phyloP scores from a whole-genome alignment of 1,140 invertebrate genomes.

The Sinella curviseta region DNA sequence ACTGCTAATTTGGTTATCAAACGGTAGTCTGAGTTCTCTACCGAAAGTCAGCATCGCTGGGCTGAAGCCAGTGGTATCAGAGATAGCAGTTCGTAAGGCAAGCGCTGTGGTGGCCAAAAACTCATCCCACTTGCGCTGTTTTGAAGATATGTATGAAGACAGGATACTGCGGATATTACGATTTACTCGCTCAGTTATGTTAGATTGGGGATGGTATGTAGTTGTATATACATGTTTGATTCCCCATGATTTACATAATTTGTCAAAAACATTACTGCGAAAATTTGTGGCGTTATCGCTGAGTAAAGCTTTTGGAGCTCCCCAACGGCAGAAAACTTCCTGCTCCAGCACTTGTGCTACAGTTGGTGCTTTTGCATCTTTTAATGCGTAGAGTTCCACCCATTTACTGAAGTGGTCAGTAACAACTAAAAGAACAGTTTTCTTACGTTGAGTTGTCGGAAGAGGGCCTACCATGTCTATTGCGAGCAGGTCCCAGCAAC shows the following conservation, averaged over 20 bases:
- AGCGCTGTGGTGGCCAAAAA: conserved; percentile 53
- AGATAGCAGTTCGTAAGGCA: conserved; percentile 55
- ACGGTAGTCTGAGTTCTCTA: conserved; percentile 48
- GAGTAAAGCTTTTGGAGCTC: conserved; percentile 46
- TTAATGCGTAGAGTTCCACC: conserved; percentile 47
- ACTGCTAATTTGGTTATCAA: background rate
- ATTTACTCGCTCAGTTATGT: no score
- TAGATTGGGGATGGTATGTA: conserved; percentile 55
- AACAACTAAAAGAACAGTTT: conserved; percentile 41
- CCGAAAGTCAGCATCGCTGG: conserved; percentile 55
- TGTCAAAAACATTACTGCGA: conserved; percentile 28
- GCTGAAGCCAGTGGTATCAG: conserved; percentile 52
- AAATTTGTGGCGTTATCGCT: conserved; percentile 51
- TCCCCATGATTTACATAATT: conserved; percentile 28
- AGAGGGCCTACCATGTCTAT: conserved; percentile 48
- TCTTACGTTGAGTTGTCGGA: conserved; percentile 39
- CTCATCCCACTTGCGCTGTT: conserved; percentile 53
- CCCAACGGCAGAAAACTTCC: conserved; percentile 50
- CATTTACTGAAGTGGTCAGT: conserved; percentile 48
- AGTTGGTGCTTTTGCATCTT: conserved; percentile 16
- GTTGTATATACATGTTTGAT: conserved; percentile 48
- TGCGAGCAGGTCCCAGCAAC: conserved; percentile 46
- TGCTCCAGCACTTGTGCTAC: conserved; percentile 42
- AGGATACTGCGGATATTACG: conserved; percentile 55
- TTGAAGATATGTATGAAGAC: conserved; percentile 50